Percentiles rank a stretch among this genome's conserved stretches.
These are phyloP conservation scores for Hipposideros larvatus DNA, from an alignment of 2,797 vertebrate species.

Conservation along the genomic window DNA sequence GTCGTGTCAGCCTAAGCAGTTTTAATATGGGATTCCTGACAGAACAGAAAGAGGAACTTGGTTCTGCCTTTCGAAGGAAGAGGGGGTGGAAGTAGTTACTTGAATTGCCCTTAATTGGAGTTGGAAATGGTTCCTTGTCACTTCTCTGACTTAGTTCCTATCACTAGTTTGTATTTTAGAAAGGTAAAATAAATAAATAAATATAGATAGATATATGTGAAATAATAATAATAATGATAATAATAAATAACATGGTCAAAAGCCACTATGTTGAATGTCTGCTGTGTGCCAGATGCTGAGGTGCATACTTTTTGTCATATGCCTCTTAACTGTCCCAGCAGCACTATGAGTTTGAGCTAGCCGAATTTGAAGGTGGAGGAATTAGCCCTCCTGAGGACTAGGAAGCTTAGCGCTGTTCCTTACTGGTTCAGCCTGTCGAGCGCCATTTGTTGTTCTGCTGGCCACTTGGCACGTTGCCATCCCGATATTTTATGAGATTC, in stretches of 20 bases:
- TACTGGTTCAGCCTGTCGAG: not conserved
- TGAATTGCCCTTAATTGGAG: slow-evolving; percentile 14
- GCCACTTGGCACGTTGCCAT: not conserved
- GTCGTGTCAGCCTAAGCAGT: not conserved
- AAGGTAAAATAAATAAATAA: not conserved
- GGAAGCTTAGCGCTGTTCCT: not conserved
- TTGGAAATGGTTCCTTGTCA: slow-evolving; percentile 23
- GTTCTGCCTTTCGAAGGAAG: not conserved
- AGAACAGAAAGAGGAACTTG: slow-evolving; percentile 16
- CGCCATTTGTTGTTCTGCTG: not conserved
- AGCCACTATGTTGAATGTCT: not conserved
- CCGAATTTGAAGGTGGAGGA: not conserved
- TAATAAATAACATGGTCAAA: not conserved
- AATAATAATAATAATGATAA: not conserved
- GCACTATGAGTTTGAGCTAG: not conserved
- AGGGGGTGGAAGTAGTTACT: not conserved
- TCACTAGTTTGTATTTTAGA: slow-evolving; percentile 3
- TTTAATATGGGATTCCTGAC: slow-evolving; percentile 8
- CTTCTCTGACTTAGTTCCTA: not conserved
- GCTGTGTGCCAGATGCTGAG: not conserved
- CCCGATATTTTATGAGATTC: not conserved
- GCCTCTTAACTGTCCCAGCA: not conserved
- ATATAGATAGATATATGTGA: not conserved
- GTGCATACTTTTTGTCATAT: not conserved
- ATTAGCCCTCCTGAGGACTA: not conserved